These are phyloP conservation scores for Tupaia chinensis DNA, from an alignment of 2,113 vertebrate genomes.

Conservation along the genomic window DNA sequence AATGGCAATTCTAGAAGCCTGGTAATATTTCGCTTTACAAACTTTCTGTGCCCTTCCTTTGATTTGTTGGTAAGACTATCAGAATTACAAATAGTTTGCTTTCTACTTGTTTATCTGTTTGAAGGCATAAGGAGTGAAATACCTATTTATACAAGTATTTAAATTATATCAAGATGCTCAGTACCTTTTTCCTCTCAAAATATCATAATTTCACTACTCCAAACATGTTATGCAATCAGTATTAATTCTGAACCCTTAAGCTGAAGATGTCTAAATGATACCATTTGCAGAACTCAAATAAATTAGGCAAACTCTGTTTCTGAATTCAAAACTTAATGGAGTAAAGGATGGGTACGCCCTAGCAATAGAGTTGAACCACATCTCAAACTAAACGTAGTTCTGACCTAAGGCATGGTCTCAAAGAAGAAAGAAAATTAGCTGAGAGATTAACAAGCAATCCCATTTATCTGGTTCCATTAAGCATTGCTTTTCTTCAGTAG, in stretches of 20 bases:
- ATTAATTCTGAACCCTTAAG: not conserved
- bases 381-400: constrained; percentile 22
- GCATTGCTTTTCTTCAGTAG: not conserved
- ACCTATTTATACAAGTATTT: not conserved
- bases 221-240: not conserved
- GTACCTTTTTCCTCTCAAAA: not conserved
- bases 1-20: not conserved
- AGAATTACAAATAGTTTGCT: not conserved
- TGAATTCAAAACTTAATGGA: constrained; percentile 21
- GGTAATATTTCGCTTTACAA: not conserved
- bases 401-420: not conserved
- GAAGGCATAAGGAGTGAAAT: not conserved
- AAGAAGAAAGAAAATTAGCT: constrained; percentile 10
- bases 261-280: not conserved
- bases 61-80: not conserved
- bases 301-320: constrained; percentile 7
- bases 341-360: not conserved
- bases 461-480: constrained; percentile 31
- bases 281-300: constrained; percentile 13
- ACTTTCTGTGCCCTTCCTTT: accelerated
- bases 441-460: constrained; percentile 55
- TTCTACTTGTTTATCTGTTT: not conserved
- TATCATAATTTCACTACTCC: constrained; percentile 1
- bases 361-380: not conserved
- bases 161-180: not conserved